Evolutionary conservation across 2,113 vertebrate genomes (phyloP).

Genomic region (Cyphomyrus discorhynchus): DNA sequence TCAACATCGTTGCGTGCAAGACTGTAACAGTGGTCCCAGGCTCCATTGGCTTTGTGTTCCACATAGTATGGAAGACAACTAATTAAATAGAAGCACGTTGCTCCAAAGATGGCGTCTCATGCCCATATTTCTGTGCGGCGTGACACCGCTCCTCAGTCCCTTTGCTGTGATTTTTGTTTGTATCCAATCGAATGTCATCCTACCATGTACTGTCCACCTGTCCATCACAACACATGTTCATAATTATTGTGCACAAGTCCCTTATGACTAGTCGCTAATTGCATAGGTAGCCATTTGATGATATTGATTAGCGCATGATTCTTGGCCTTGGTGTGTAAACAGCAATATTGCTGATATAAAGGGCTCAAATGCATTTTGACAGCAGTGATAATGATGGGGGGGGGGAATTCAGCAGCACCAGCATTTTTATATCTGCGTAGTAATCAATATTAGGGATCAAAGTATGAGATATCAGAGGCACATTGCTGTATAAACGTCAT

Average conservation of each 20-base stretch:
- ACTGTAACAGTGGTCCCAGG: neutral
- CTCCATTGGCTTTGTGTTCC: neutral
- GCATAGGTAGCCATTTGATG: neutral
- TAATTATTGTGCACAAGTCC: neutral
- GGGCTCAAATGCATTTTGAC: neutral
- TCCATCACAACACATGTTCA: neutral
- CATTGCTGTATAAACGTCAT: neutral
- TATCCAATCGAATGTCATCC: neutral
- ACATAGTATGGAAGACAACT: neutral
- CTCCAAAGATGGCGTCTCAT: neutral
- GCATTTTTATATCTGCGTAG: neutral
- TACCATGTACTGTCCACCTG: neutral
- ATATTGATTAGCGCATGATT: neutral
- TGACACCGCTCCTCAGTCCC: neutral
- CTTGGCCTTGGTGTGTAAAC: neutral
- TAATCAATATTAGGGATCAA: neutral
- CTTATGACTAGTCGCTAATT: neutral
- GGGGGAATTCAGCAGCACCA: neutral
- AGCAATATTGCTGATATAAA: neutral
- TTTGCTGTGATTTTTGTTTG: neutral
- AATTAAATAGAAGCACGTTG: neutral
- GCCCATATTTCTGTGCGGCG: neutral
- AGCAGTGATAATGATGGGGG: neutral
- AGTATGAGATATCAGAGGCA: neutral
- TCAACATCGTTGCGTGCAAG: neutral